Percentiles rank a stretch among this genome's conserved stretches.
These are phyloP conservation scores for Desoria tigrina DNA, from an alignment of 2,888 invertebrate species.

Conservation along the genomic window DNA sequence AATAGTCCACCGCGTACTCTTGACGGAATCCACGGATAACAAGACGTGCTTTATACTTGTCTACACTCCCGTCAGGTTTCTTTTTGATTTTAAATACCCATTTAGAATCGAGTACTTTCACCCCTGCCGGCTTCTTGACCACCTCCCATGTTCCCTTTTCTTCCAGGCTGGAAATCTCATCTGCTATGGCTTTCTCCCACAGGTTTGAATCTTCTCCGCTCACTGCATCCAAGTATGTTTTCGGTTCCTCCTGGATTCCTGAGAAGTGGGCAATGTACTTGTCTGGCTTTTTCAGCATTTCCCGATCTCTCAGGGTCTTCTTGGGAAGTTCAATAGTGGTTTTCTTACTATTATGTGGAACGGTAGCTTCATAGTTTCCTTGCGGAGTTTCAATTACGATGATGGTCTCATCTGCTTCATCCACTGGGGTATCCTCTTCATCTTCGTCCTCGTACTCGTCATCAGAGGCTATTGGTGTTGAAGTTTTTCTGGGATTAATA, in stretches of 20 bases:
- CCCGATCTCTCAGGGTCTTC: background rate
- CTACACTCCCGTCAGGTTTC: slow-evolving; percentile 1
- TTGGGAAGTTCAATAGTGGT: background rate
- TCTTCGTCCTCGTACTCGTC: too few species aligned
- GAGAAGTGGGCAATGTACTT: slow-evolving; percentile 9
- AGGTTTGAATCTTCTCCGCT: background rate
- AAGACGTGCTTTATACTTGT: slow-evolving; percentile 29
- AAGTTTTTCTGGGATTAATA: too few species aligned
- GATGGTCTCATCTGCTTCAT: background rate
- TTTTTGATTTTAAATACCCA: slow-evolving; percentile 32
- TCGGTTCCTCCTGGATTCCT: background rate
- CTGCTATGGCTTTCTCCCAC: slow-evolving; percentile 32
- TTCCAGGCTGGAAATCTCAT: slow-evolving; percentile 20
- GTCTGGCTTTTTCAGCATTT: background rate
- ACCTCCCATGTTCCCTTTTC: slow-evolving; percentile 20
- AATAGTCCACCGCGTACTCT: slow-evolving; percentile 26
- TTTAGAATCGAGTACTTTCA: slow-evolving; percentile 12
- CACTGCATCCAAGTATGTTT: slow-evolving; percentile 17
- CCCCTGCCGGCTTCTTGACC: slow-evolving; percentile 3
- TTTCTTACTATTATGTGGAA: background rate
- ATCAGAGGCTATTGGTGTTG: too few species aligned
- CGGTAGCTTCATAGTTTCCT: background rate
- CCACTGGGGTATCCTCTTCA: too few species aligned
- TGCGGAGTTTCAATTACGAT: background rate
- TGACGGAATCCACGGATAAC: slow-evolving; percentile 28